Evolutionary conservation across 2,888 invertebrate genomes (phyloP).

Genomic region (Dasysyrphus tricinctus): DNA sequence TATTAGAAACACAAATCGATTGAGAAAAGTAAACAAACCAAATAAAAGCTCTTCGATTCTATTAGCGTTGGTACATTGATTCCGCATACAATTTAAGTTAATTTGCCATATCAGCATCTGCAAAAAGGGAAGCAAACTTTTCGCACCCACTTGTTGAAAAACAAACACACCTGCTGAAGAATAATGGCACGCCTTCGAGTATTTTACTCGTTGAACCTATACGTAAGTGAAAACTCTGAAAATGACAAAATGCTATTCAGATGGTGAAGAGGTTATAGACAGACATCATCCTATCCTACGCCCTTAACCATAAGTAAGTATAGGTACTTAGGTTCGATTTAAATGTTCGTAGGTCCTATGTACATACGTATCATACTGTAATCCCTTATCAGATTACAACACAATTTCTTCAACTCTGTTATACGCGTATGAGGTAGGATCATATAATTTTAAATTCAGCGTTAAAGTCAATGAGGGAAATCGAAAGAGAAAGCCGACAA

Average conservation of each 20-base stretch:
- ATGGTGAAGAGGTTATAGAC: not conserved
- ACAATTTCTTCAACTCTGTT: slow-evolving; percentile 19
- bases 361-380: not conserved
- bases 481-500: not conserved
- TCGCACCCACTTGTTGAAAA: slow-evolving; percentile 22
- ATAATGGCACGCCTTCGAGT: slow-evolving; percentile 3
- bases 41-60: not conserved
- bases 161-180: slow-evolving; percentile 27
- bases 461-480: slow-evolving; percentile 1
- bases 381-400: slow-evolving; percentile 33
- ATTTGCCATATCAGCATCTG: slow-evolving; percentile 13
- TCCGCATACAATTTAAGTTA: slow-evolving; percentile 1
- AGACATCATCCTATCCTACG: not conserved
- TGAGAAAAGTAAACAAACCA: slow-evolving; percentile 9
- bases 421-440: not conserved
- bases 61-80: not conserved
- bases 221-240: not conserved
- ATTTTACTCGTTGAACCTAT: no score
- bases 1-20: slow-evolving; percentile 1
- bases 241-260: slow-evolving; percentile 10
- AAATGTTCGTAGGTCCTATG: not conserved
- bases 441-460: slow-evolving; percentile 9
- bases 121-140: not conserved
- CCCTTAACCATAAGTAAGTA: not conserved
- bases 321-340: slow-evolving; percentile 12